phyloP scores from a whole-genome alignment of 1,140 invertebrate genomes.

The Camponotus floridanus region DNA sequence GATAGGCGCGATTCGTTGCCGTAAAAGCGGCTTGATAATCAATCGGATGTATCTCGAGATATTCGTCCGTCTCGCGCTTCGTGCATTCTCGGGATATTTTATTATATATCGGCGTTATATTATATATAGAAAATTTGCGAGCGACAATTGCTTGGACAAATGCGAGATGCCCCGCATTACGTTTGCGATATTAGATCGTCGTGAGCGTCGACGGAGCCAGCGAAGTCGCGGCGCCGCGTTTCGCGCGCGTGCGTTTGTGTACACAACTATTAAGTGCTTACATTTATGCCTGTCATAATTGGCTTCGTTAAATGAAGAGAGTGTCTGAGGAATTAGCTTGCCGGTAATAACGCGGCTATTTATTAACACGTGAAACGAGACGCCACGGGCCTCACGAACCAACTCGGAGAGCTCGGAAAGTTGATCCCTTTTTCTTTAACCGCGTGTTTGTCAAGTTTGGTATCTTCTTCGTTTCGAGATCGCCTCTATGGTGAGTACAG shows the following conservation, averaged over 20 bases:
- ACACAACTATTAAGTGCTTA: constrained; percentile 84
- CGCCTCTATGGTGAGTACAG: background rate
- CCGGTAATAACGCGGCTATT: constrained; percentile 84
- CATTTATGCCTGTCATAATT: constrained; percentile 85
- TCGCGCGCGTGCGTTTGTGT: constrained; percentile 77
- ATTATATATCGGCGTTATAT: background rate
- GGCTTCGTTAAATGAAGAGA: constrained; percentile 85
- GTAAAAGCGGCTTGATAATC: background rate
- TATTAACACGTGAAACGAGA: constrained; percentile 85
- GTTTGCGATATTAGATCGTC: constrained; percentile 50
- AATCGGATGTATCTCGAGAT: background rate
- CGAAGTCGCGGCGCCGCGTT: constrained; percentile 52
- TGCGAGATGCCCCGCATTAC: background rate
- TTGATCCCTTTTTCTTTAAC: constrained; percentile 53
- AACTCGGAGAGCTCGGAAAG: constrained; percentile 33
- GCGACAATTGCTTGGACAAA: constrained; percentile 42
- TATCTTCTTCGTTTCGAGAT: background rate
- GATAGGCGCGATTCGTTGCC: background rate
- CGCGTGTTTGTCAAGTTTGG: too few relatives aligned
- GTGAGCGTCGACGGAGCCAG: constrained; percentile 3
- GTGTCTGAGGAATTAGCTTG: constrained; percentile 84
- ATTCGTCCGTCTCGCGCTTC: background rate
- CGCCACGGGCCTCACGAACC: constrained; percentile 64
- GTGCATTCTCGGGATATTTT: background rate
- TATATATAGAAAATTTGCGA: constrained; percentile 5